These are phyloP conservation scores for Sinodicranocentrus sp. DNA, from an alignment of 2,888 invertebrate genomes.

Conservation along the genomic window DNA sequence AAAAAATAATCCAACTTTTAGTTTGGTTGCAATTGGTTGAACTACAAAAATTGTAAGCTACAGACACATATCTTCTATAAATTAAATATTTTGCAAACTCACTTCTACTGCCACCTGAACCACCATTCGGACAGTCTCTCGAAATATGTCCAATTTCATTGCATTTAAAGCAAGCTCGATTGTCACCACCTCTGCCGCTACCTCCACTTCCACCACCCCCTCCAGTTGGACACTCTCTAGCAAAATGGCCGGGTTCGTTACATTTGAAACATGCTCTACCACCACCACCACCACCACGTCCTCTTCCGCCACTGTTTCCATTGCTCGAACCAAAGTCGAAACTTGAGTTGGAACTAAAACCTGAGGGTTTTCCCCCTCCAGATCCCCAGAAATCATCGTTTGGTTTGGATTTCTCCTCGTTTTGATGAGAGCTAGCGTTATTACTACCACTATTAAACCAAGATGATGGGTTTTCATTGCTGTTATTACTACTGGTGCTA, in stretches of 20 bases:
- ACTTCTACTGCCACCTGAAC: constrained; percentile 28
- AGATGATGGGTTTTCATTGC: not conserved
- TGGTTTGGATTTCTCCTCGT: too few relatives aligned
- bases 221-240: constrained; percentile 22
- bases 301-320: constrained; percentile 6
- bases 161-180: constrained; percentile 44
- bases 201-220: constrained; percentile 37
- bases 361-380: not conserved
- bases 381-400: not conserved
- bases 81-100: constrained; percentile 1
- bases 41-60: not conserved
- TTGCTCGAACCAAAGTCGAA: not conserved
- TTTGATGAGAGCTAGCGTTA: too few relatives aligned
- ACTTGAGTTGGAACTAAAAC: too few relatives aligned
- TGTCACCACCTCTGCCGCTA: constrained; percentile 11
- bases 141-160: constrained; percentile 35
- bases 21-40: not conserved
- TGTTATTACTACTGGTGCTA: not conserved
- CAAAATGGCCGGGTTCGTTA: constrained; percentile 21
- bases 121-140: constrained; percentile 37
- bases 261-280: constrained; percentile 39
- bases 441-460: too few relatives aligned
- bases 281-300: not conserved
- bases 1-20: too few relatives aligned
- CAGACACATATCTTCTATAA: not conserved